Evolutionary conservation across 30 jellyfish, hydroid and myxozoan genomes (phyloP).

Genomic region (Phacellophora camtschatica): DNA sequence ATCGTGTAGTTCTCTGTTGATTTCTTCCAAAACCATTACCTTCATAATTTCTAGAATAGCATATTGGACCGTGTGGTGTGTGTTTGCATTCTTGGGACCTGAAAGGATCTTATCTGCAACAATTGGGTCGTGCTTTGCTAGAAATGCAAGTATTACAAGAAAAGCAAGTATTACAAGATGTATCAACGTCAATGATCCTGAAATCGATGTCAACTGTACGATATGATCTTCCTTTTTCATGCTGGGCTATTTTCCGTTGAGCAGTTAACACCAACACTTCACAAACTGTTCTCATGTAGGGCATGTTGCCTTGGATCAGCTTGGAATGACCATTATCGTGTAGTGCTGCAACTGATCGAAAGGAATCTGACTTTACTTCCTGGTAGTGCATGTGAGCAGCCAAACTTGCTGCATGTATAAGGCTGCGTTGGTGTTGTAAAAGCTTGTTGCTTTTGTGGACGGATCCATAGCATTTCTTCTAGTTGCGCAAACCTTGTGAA

Average conservation of each 20-base stretch:
- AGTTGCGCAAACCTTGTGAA: constrained; percentile 18
- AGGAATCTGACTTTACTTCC: constrained; percentile 36
- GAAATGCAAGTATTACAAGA: constrained; percentile 34
- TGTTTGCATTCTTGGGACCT: constrained; percentile 32
- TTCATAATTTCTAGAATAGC: constrained; percentile 27
- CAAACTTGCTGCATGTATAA: constrained; percentile 34
- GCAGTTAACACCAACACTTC: constrained; percentile 49
- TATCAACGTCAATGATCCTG: neutral
- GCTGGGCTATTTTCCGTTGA: constrained; percentile 59
- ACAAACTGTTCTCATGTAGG: constrained; percentile 33
- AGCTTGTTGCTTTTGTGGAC: constrained; percentile 22
- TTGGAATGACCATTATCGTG: constrained; percentile 15
- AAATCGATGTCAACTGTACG: neutral
- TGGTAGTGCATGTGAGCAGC: constrained; percentile 25
- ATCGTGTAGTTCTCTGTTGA: neutral
- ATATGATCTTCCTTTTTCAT: constrained; percentile 47
- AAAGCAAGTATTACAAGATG: constrained; percentile 40
- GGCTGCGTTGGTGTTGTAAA: constrained; percentile 39
- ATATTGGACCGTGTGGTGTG: constrained; percentile 27
- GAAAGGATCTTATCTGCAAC: constrained; percentile 1
- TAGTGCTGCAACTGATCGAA: constrained; percentile 36
- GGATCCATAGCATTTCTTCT: constrained; percentile 51
- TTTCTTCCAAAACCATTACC: constrained; percentile 15
- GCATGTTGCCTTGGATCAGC: constrained; percentile 38
- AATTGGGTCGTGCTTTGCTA: constrained; percentile 33